A percentile compares a stretch with the other conserved stretches of the same genome.
These are phyloP conservation scores for Gonioctena quinquepunctata DNA, from an alignment of 1,140 invertebrate genomes.

Conservation along the genomic window DNA sequence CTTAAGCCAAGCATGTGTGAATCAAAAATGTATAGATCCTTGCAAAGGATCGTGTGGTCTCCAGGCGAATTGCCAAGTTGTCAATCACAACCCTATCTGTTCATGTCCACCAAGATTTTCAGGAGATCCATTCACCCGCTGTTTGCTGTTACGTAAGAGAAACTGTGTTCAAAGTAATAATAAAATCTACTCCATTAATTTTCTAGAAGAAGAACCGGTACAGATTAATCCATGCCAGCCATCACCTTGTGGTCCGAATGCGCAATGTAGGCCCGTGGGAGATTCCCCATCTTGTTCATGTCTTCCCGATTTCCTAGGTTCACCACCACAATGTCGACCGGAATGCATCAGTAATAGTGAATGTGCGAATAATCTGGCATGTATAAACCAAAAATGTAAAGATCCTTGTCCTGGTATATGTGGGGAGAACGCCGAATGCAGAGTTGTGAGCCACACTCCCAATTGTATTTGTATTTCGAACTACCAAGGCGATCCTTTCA, in stretches of 20 bases:
- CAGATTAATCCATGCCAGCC: conserved; percentile 68
- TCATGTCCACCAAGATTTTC: conserved; percentile 68
- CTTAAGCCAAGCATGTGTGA: conserved; percentile 71
- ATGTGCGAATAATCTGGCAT: conserved; percentile 69
- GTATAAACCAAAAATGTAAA: conserved; percentile 71
- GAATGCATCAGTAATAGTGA: conserved; percentile 77
- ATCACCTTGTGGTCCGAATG: conserved; percentile 78
- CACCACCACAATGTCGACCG: conserved; percentile 73
- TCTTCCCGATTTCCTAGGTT: conserved; percentile 69
- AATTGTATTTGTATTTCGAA: conserved; percentile 72
- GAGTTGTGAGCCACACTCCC: conserved; percentile 72
- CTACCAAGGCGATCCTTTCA: conserved; percentile 74
- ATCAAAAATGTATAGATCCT: conserved; percentile 80
- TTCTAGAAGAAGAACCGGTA: conserved; percentile 30
- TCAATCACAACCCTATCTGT: conserved; percentile 68
- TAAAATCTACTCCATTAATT: conserved; percentile 1
- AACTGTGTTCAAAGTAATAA: not conserved
- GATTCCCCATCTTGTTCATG: conserved; percentile 71
- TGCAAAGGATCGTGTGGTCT: conserved; percentile 77
- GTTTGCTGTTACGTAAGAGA: conserved; percentile 56
- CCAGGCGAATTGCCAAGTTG: conserved; percentile 70
- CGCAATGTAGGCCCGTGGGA: conserved; percentile 67
- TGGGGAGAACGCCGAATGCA: conserved; percentile 71
- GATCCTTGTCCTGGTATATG: conserved; percentile 76
- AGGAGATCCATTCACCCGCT: conserved; percentile 79